phyloP scores from a whole-genome alignment of 2,888 invertebrate genomes.

The Acheta domesticus region DNA sequence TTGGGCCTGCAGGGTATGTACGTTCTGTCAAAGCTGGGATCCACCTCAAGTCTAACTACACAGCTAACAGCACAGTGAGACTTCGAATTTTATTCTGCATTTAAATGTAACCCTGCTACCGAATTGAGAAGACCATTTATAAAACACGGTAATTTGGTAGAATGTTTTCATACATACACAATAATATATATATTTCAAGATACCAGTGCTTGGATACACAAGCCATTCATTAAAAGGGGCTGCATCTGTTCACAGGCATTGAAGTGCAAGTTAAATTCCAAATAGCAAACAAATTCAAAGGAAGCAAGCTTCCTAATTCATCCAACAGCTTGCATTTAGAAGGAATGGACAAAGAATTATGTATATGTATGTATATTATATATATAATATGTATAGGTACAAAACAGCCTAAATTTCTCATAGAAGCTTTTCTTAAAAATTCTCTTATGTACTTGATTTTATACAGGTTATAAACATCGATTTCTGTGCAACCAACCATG shows the following conservation, averaged over 20 bases:
- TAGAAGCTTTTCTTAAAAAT: constrained; percentile 21
- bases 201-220: constrained; percentile 2
- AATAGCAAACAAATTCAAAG: neutral
- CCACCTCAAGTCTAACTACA: neutral
- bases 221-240: neutral
- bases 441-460: constrained; percentile 18
- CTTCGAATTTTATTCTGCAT: neutral
- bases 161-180: constrained; percentile 18
- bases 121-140: constrained; percentile 18
- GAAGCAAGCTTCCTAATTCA: neutral
- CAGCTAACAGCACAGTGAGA: constrained; percentile 18
- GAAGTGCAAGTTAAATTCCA: neutral
- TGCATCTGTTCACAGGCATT: neutral
- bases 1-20: neutral
- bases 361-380: neutral
- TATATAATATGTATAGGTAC: constrained; percentile 18
- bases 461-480: neutral
- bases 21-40: constrained; percentile 9
- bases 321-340: constrained; percentile 21
- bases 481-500: constrained; percentile 5
- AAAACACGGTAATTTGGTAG: constrained; percentile 9
- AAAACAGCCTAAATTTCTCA: constrained; percentile 18
- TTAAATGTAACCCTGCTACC: neutral
- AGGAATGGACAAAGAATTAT: constrained; percentile 9
- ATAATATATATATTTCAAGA: constrained; percentile 2